Conservation (phyloP, 2,113 vertebrate species). For the Phyllostomus discolor region DNA sequence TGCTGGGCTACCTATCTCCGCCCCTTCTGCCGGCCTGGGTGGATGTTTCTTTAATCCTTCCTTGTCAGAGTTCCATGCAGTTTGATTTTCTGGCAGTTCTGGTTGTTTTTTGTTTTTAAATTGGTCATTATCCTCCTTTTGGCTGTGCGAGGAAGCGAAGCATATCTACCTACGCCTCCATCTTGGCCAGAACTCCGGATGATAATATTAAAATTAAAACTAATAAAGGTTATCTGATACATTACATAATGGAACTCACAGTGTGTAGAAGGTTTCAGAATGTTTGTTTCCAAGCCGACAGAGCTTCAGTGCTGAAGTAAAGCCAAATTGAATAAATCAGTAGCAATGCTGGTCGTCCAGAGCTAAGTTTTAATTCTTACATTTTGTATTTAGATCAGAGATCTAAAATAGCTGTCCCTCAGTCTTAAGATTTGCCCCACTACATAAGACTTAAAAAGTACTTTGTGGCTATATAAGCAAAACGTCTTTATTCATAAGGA, state of each 20-base stretch:
- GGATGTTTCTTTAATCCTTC: too few relatives aligned
- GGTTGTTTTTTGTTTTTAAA: too few relatives aligned
- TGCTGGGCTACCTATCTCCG: too few relatives aligned
- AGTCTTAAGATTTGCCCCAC: neutral
- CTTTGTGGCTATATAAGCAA: neutral
- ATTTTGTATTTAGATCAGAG: neutral
- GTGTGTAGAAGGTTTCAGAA: constrained; percentile 24
- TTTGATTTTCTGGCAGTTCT: too few relatives aligned
- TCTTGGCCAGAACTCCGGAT: too few relatives aligned
- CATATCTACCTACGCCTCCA: too few relatives aligned
- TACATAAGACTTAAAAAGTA: neutral
- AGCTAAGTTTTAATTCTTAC: neutral
- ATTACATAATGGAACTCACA: neutral
- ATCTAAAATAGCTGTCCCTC: neutral
- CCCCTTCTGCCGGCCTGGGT: too few relatives aligned
- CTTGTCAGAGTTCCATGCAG: too few relatives aligned
- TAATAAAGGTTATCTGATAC: constrained; percentile 51
- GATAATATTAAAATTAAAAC: neutral
- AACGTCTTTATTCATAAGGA: neutral
- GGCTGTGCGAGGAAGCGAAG: too few relatives aligned
- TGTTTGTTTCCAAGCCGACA: constrained; percentile 39
- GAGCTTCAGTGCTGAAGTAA: constrained; percentile 17
- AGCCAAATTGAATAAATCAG: constrained; percentile 16
- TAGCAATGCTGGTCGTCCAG: neutral
- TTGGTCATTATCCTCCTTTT: too few relatives aligned